A percentile compares a stretch with the other conserved stretches of the same genome.
phyloP scores from a whole-genome alignment of 2,888 invertebrate species.

The Agapostemon virescens region DNA sequence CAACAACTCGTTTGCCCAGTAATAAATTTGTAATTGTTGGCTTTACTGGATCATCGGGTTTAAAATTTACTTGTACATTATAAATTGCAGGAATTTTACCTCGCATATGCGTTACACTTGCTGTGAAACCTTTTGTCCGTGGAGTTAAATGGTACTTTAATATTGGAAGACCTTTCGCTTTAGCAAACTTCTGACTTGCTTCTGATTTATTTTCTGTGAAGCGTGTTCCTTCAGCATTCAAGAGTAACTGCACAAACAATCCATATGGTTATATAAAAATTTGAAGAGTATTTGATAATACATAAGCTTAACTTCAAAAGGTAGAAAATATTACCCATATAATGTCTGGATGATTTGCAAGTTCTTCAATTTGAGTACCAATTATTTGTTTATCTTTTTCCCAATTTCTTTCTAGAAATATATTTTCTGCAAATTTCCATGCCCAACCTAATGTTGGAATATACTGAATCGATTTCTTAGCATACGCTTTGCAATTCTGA shows the following conservation, averaged over 20 bases:
- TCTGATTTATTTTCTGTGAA: conserved; percentile 93
- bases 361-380: conserved; percentile 88
- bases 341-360: conserved; percentile 94
- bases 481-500: conserved; percentile 96
- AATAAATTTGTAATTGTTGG: conserved; percentile 91
- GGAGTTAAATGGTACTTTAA: conserved; percentile 95
- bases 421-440: conserved; percentile 97
- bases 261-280: background rate
- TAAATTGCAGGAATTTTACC: conserved; percentile 91
- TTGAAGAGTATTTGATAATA: background rate
- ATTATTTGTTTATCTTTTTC: conserved; percentile 94
- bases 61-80: conserved; percentile 90
- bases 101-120: conserved; percentile 90
- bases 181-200: conserved; percentile 92
- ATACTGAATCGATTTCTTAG: conserved; percentile 94
- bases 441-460: conserved; percentile 97
- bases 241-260: conserved; percentile 84
- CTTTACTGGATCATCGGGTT: conserved; percentile 84
- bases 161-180: conserved; percentile 90
- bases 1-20: conserved; percentile 87
- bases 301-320: background rate
- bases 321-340: conserved; percentile 84
- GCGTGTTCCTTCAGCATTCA: conserved; percentile 96
- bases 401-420: conserved; percentile 95
- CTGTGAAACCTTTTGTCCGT: conserved; percentile 96